Percentiles rank a stretch among this genome's conserved stretches.
Evolutionary conservation across 2,797 vertebrate species (phyloP).

Genomic region (Amblyraja radiata): DNA sequence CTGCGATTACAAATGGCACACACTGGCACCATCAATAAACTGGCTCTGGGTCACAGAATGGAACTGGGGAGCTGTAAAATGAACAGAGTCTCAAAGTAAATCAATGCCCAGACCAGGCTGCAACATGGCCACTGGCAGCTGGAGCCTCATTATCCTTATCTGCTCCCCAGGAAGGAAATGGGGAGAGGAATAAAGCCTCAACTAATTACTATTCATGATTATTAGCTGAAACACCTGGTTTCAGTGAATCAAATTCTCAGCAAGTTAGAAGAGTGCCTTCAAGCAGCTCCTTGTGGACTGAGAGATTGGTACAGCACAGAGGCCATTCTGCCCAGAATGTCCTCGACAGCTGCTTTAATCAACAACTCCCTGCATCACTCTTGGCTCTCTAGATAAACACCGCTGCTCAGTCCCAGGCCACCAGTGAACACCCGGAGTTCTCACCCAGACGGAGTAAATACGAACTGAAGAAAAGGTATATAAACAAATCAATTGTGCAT

Average conservation of each 20-base stretch:
- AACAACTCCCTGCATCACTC: neutral
- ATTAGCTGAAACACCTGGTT: neutral
- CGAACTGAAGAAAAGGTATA: neutral
- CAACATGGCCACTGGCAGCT: neutral
- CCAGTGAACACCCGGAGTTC: neutral
- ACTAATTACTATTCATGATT: too few species aligned
- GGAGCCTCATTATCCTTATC: neutral
- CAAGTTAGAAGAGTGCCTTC: too few species aligned
- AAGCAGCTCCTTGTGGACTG: neutral
- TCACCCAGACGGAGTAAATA: neutral
- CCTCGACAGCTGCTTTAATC: neutral
- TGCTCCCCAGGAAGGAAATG: neutral
- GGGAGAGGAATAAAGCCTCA: neutral
- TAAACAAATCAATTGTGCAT: neutral
- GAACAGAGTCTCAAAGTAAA: neutral
- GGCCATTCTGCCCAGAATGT: neutral
- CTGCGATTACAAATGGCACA: neutral
- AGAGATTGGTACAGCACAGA: neutral
- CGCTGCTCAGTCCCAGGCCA: neutral
- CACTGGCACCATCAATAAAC: neutral
- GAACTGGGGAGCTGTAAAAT: neutral
- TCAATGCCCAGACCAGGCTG: neutral
- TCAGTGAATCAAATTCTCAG: neutral
- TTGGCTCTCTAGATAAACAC: neutral
- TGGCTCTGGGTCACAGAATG: neutral